Conservation (phyloP, 2,113 vertebrate species). For the Muscicapa adusta region DNA sequence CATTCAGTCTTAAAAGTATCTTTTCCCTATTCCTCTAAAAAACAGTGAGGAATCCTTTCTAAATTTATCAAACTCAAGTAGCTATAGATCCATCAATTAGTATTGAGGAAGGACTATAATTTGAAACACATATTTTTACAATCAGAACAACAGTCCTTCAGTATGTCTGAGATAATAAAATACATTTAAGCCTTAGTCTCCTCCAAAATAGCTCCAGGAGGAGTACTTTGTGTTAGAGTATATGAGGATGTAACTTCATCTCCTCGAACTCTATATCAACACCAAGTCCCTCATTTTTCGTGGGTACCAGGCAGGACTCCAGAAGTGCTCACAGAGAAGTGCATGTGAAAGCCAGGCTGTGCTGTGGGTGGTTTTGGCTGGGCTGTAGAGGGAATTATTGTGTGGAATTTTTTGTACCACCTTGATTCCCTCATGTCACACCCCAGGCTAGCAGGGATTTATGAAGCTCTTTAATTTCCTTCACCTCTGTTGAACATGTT, state of each 20-base stretch:
- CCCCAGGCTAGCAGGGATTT: neutral
- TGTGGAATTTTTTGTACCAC: neutral
- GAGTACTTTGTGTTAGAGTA: neutral
- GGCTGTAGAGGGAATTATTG: accelerated
- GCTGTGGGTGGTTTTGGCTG: neutral
- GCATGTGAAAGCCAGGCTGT: neutral
- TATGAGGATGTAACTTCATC: neutral
- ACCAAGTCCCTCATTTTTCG: neutral
- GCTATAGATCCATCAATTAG: neutral
- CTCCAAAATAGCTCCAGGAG: neutral
- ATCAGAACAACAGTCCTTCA: neutral
- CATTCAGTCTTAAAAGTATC: neutral
- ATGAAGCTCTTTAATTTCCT: neutral
- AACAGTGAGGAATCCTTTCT: neutral
- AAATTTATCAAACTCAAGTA: neutral
- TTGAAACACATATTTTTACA: neutral
- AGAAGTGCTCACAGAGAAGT: neutral
- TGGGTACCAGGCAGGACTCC: neutral
- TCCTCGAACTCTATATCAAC: neutral
- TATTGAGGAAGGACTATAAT: neutral
- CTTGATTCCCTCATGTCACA: neutral
- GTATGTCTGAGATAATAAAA: neutral
- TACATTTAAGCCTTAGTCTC: neutral
- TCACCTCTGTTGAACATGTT: neutral
- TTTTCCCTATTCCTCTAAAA: constrained; percentile 38